Evolutionary conservation across 2,797 vertebrate genomes (phyloP).

Genomic region (Peromyscus aztecus): DNA sequence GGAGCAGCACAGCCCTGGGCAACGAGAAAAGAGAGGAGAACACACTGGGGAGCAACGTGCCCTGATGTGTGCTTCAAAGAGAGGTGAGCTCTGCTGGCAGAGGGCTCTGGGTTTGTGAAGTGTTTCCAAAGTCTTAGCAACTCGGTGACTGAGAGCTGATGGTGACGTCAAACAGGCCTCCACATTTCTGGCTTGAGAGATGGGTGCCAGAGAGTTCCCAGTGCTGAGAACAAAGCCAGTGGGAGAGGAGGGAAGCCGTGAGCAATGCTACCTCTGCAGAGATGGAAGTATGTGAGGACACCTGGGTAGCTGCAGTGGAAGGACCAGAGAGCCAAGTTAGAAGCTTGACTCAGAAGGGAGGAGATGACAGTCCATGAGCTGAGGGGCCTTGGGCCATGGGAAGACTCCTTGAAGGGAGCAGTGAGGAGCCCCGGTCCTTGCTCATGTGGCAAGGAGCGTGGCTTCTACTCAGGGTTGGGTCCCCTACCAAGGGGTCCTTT

Average conservation of each 20-base stretch:
- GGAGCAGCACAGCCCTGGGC: not conserved
- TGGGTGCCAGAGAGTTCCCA: not conserved
- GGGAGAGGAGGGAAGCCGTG: not conserved
- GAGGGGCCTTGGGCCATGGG: not conserved
- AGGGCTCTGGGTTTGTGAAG: not conserved
- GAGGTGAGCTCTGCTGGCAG: not conserved
- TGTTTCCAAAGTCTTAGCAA: not conserved
- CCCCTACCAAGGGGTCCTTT: conserved; percentile 43
- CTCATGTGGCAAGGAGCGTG: not conserved
- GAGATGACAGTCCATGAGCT: not conserved
- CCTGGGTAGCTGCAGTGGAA: not conserved
- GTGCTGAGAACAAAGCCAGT: not conserved
- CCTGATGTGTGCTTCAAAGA: not conserved
- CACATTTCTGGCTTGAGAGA: not conserved
- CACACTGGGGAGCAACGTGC: too few relatives aligned
- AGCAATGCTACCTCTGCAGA: not conserved
- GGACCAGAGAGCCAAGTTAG: not conserved
- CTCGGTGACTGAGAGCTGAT: not conserved
- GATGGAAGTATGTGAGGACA: not conserved
- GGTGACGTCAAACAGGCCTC: not conserved
- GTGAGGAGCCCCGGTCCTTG: not conserved
- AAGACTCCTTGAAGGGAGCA: not conserved
- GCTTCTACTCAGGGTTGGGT: conserved; percentile 35
- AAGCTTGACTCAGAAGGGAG: not conserved
- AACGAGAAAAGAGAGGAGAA: not conserved